Base-by-base conservation (phyloP, 2,113 vertebrate genomes). In the Myocastor coypus region DNA sequence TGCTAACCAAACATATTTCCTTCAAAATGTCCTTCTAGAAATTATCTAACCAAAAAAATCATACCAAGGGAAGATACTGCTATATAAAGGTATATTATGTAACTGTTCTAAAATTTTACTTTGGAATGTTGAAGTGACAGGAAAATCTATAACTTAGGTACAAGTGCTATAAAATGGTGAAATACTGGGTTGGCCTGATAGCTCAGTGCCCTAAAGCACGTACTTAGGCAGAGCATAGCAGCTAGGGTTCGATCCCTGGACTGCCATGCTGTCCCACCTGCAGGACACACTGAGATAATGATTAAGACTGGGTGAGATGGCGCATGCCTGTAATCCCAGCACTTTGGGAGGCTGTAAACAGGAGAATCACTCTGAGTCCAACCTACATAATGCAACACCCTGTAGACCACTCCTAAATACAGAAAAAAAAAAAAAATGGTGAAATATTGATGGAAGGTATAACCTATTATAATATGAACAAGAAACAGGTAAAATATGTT, bases 91-190 rank as follows among this genome's bases (percentile, higher is more conserved):
- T 32, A 42, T 55, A 32, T 73, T 71, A 42, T 22, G 68, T 13
- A 81, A 75, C 7, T 46, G 13, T 73, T 86, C 14, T 37, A 7
- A 86, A 71, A 59, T 77, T 81, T 88, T 42, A n/a, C 50, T 95
- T 92, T 83, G 55, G 24, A 61, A 93, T 86, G 8, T 30, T 94
- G 40, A 78, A 52, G 34, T 89, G 55, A 57, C 20, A 59, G 37
- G 50, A 91, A 96, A 89, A 78, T 85, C 40, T 96, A 37, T 92
- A 63, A 83, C 63, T 34, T 85, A n/a, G 63, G 91, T 34, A 80
- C 8, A 73, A 92, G 66, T 40, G 52, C 22, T 61, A 71, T 34
- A 92, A 85, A 85, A 94, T 75, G n/a, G 24, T 81, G 30, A 69
- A 94, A 59, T 87, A 46, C 8, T 46, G 46, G 46, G 46, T 8